A percentile compares a stretch with the other conserved stretches of the same genome.
phyloP scores from a whole-genome alignment of 2,113 vertebrate genomes.

The Neogobius melanostomus region DNA sequence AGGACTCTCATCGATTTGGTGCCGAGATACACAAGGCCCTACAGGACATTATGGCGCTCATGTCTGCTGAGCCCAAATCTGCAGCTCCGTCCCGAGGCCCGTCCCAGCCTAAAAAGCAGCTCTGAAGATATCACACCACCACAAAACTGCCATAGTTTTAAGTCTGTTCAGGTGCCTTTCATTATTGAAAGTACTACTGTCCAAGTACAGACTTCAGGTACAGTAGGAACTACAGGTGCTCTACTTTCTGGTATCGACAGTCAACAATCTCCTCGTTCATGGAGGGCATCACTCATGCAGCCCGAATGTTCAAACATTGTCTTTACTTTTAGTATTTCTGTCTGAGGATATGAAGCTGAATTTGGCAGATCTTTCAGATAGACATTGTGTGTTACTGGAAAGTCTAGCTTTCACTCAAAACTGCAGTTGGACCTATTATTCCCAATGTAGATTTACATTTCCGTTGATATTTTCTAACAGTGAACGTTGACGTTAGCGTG shows the following conservation, averaged over 20 bases:
- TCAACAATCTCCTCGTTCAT: background rate
- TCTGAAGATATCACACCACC: slow-evolving; percentile 10
- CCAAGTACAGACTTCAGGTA: background rate
- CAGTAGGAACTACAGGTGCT: background rate
- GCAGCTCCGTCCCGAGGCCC: slow-evolving; percentile 6
- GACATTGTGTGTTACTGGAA: too few relatives aligned
- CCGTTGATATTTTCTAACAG: too few relatives aligned
- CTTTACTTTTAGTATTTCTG: background rate
- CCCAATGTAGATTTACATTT: background rate
- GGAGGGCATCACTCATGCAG: too few relatives aligned
- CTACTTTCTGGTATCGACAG: background rate
- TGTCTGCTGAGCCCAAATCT: slow-evolving; percentile 61
- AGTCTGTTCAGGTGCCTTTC: background rate
- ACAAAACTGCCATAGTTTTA: too few relatives aligned
- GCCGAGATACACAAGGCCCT: slow-evolving; percentile 76
- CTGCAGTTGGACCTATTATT: background rate
- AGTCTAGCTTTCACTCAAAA: too few relatives aligned
- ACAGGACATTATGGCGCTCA: slow-evolving; percentile 77
- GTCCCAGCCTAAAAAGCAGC: slow-evolving; percentile 42
- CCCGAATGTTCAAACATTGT: background rate
- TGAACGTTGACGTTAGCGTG: too few relatives aligned
- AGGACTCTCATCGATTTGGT: slow-evolving; percentile 85
- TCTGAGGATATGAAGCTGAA: slow-evolving; percentile 13
- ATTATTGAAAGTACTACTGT: background rate
- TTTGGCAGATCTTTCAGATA: background rate